Base-by-base conservation (phyloP, 2,888 invertebrate species). In the Papilio demoleus region DNA sequence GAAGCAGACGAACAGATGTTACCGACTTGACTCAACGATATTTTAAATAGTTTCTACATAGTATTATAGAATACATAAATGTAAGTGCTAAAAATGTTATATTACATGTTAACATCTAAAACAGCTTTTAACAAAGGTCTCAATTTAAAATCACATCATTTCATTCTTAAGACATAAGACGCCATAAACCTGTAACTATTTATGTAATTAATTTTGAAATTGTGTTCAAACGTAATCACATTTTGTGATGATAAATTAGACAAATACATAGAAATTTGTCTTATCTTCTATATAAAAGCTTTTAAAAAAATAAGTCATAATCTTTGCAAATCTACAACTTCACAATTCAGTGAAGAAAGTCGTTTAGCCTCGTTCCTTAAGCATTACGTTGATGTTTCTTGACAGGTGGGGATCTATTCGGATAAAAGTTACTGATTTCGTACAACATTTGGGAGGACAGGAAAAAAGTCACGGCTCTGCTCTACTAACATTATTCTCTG, bases 321-420 rank as follows among this genome's bases (percentile, higher is more conserved):
- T 60, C 27, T 50, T 60, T 27, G 4, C 19, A 50, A 59, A 22
- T 59, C 59, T 36, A 36, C n/a, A 59, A 50, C 38, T 47, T 36
- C 53, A 27, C 38, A 38, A 38, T 66, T 50, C 36, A 50, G 27
- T 22, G n/a, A 42, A 67, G 42, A 68, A 68, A 58, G 36, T 34
- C 45, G 34, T 58, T 68, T 36, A 63, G 17, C 45, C 40, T 47
- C 34, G 22, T 36, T 63, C 36, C 63, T 53, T 24, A 22, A 56
- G 42, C 34, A 62, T 68, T 68, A 68, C 38, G 17, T 45, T 58
- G 56, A 63, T 63, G 42, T 45, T 58, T 63, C 58, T 45, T 47
- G 63, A 68, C 63, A 58, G 63, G 67, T 56, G 53, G 11, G 56
- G 67, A 67, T 67, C 34, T 22, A 14, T 34, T 8, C 38, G 17